These are phyloP conservation scores for Strix aluco DNA, from an alignment of 2,113 vertebrate genomes.

Conservation along the genomic window DNA sequence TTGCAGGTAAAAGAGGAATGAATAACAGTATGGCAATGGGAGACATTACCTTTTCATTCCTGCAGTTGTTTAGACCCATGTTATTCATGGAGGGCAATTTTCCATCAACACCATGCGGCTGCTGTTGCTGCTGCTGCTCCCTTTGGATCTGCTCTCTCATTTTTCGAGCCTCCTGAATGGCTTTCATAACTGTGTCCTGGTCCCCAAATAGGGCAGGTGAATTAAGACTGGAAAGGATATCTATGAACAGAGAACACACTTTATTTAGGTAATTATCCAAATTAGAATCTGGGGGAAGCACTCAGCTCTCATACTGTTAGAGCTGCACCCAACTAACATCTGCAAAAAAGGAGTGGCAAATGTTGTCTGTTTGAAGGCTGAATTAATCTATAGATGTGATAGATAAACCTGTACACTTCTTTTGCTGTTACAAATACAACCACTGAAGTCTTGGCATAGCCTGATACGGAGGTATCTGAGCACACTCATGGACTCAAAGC, in stretches of 20 bases:
- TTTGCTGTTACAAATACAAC: background rate
- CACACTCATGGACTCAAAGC: background rate
- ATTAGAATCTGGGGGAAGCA: background rate
- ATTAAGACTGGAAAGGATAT: slow-evolving; percentile 99
- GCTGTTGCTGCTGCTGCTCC: slow-evolving; percentile 85
- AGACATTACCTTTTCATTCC: slow-evolving; percentile 89
- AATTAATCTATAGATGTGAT: background rate
- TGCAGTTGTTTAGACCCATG: slow-evolving; percentile 94
- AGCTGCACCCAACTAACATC: background rate
- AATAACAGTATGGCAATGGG: background rate
- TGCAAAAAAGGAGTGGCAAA: background rate
- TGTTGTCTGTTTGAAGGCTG: background rate
- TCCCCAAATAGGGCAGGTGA: slow-evolving; percentile 96
- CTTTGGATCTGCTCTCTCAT: slow-evolving; percentile 98
- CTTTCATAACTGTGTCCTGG: slow-evolving; percentile 99
- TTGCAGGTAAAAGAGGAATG: background rate
- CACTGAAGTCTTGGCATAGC: background rate
- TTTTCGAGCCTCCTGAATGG: slow-evolving; percentile 98
- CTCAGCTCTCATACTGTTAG: background rate
- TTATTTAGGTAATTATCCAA: background rate
- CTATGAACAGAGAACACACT: slow-evolving; percentile 70
- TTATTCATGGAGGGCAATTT: slow-evolving; percentile 90
- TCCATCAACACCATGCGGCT: slow-evolving; percentile 89
- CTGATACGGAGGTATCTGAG: background rate
- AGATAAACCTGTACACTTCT: background rate